Base-by-base conservation (phyloP, 2,113 vertebrate genomes). In the Brachyhypopomus gauderio region DNA sequence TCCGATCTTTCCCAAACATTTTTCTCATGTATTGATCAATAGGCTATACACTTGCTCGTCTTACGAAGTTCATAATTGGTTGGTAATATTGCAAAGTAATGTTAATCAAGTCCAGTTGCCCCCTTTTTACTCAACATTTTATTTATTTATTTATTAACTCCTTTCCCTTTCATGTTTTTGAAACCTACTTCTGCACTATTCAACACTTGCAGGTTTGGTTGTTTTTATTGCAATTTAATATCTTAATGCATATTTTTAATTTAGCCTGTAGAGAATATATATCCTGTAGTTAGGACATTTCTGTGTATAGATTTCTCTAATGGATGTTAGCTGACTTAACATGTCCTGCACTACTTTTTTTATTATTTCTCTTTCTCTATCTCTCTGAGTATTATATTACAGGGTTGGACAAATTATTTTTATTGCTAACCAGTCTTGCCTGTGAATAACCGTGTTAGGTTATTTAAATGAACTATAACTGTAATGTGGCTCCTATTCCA, bases 321-420 rank as follows among this genome's bases (percentile, higher is more conserved):
- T 62, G 69, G 45, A 56, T 23, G 22, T 69, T n/a, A 62, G 1
- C n/a, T 75, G 27, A 72, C 20, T 22, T 48, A 45, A n/a, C 22
- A 25, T 69, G 23, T 83, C 19, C 9, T 23, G 45, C 55, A n/a
- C 34, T 22, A n/a, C 12, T 16, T 25, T 16, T 25, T 38, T 52
- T 16, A 59, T 55, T 9, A 23, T 67, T 75, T 27, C 22, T 25
- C 9, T 30, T 72, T 20, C 45, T 16, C 38, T 62, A 17, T 23
- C 62, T 38, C 70, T 55, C 27, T 27, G 27, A 55, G 41, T 80
- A 58, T 74, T 34, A 14, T 70, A 30, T 72, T 23, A 41, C 38
- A 77, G 64, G 82, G 72, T 56, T 80, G 78, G 83, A 80, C 73
- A 77, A 81, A 81, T 81, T 69, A 20, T 36, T 45, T 52, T 62